Conservation (phyloP, 2,797 vertebrate genomes). For the Halcyon chelicuti region DNA sequence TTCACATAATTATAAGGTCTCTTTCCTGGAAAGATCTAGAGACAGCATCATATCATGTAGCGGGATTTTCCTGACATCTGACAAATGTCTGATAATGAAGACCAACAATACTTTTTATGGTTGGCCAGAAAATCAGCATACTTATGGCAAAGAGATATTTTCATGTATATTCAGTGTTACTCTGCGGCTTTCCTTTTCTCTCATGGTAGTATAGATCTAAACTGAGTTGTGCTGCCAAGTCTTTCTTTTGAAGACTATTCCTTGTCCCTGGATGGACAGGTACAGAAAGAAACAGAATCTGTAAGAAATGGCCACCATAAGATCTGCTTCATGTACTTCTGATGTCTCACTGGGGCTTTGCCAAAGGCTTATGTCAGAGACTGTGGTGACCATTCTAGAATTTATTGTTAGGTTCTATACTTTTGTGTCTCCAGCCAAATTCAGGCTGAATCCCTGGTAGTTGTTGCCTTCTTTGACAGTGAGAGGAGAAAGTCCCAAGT, state of each 20-base stretch:
- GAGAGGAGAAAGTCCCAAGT: not conserved
- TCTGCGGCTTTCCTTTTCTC: not conserved
- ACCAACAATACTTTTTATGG: not conserved
- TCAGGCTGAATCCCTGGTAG: not conserved
- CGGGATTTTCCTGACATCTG: not conserved
- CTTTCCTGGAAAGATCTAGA: not conserved
- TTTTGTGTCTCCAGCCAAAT: not conserved
- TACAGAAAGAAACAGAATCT: not conserved
- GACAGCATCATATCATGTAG: not conserved
- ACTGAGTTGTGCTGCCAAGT: not conserved
- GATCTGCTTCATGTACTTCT: not conserved
- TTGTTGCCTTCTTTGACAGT: not conserved
- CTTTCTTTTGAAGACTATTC: not conserved
- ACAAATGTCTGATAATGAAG: not conserved
- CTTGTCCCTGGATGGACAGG: not conserved
- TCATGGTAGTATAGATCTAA: not conserved
- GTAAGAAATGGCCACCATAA: not conserved
- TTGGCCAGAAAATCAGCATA: not conserved
- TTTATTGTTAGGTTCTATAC: not conserved
- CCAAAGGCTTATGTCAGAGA: not conserved
- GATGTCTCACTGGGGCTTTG: not conserved
- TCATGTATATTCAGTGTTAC: not conserved
- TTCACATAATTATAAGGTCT: not conserved
- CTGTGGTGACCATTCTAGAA: not conserved
- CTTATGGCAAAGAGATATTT: not conserved